Evolutionary conservation across 2,113 vertebrate genomes (phyloP), one percentile per base, ranked within the genome.

Genomic region (Malurus alboscapulatus): DNA sequence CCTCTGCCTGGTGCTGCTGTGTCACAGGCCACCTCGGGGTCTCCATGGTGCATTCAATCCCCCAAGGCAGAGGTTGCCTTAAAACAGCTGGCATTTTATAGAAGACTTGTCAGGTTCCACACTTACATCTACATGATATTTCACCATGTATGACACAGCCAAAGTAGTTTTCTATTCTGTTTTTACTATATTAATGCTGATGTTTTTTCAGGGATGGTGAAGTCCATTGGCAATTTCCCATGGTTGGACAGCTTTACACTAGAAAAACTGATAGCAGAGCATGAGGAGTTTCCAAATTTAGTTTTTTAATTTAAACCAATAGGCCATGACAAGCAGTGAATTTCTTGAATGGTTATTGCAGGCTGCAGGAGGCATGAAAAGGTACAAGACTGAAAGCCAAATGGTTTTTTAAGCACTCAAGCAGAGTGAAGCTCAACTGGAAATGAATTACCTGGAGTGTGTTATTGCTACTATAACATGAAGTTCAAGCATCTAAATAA

Each of bases 301-400:
- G 36, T 45, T 93, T 93, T 95, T 91, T 65, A 65, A 93, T 85
- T 94, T 93, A 78, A 95, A 91, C 38, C 65, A 86, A 84, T 67
- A 88, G 45, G 68, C 55, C 48, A 45, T 66, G 54, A 90, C 54
- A 96, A 38, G 47, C 44, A 83, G 58, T 73, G 77, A 84, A 75
- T 86, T 93, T 92, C 76, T 88, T 68, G 36, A 94, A 88, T 10
- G 0, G 68, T 57, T 90, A 88, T 53, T 96, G 73, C 57, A 88
- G 65, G 36, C 76, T 68, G 68, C 3, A 4, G 84, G 65, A 82
- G 48, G 27, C 45, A 78, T 92, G 93, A 78, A 88, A 92, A 95
- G 44, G 80, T 88, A 88, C 40, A 88, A 93, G 69, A 93, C 45
- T 88, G 84, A 87, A 93, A 92, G 45, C 38, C 67, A 80, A 92